Conservation (phyloP, 2,888 invertebrate genomes). For the Euclidia mi region DNA sequence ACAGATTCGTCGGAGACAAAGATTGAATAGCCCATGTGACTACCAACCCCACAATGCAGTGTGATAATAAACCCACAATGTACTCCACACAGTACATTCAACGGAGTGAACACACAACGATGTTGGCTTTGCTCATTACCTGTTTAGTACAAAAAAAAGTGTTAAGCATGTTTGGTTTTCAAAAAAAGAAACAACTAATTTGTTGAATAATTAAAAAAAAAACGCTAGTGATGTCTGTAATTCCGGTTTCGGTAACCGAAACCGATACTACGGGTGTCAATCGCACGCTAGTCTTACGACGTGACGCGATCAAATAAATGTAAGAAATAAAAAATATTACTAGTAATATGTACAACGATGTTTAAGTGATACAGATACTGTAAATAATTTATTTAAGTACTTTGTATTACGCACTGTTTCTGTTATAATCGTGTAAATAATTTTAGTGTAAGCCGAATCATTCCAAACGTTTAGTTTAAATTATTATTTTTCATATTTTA, state of each 20-base stretch:
- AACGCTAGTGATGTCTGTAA: slow-evolving; percentile 37
- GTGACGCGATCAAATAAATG: slow-evolving; percentile 42
- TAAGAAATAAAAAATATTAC: slow-evolving; percentile 38
- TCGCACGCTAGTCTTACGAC: slow-evolving; percentile 44
- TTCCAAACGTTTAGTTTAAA: slow-evolving; percentile 87
- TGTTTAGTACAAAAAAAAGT: slow-evolving; percentile 88
- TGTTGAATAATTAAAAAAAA: slow-evolving; percentile 59
- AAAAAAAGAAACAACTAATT: slow-evolving; percentile 60
- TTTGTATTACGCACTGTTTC: slow-evolving; percentile 74
- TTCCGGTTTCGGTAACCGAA: slow-evolving; percentile 40
- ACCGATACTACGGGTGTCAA: slow-evolving; percentile 24
- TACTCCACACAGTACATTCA: slow-evolving; percentile 47
- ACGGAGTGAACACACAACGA: slow-evolving; percentile 49
- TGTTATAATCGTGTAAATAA: slow-evolving; percentile 86
- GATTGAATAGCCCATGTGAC: slow-evolving; percentile 70
- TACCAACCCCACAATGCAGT: slow-evolving; percentile 28
- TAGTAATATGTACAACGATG: slow-evolving; percentile 55
- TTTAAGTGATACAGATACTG: slow-evolving; percentile 60
- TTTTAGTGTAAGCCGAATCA: slow-evolving; percentile 77
- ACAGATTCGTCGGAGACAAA: slow-evolving; percentile 86
- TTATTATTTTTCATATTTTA: slow-evolving; percentile 84
- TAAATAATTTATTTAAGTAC: slow-evolving; percentile 65
- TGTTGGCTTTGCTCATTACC: slow-evolving; percentile 82
- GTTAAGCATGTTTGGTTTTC: slow-evolving; percentile 63
- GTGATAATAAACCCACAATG: slow-evolving; percentile 48